A percentile compares a stretch with the other conserved stretches of the same genome.
Evolutionary conservation across 2,113 vertebrate species (phyloP).

Genomic region (Macrotis lagotis): DNA sequence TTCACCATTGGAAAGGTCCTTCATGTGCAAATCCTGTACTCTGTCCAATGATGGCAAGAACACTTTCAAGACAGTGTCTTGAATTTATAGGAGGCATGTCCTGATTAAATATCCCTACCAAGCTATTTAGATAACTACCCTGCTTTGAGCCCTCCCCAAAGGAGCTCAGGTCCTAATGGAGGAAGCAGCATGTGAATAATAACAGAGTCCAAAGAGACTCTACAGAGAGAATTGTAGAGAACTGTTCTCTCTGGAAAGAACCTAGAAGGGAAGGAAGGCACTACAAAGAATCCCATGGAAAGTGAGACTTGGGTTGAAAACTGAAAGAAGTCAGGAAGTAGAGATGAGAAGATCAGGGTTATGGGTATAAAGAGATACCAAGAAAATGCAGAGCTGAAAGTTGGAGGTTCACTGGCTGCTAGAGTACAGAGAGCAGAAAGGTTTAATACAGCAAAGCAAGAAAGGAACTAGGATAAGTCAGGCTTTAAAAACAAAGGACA

Average conservation of each 20-base stretch:
- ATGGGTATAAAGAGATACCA: not conserved
- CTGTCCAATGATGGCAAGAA: too few relatives aligned
- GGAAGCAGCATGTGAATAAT: not conserved
- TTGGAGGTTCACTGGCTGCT: not conserved
- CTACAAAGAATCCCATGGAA: not conserved
- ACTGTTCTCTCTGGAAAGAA: too few relatives aligned
- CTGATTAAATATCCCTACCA: not conserved
- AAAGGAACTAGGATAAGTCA: not conserved
- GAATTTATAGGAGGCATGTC: too few relatives aligned
- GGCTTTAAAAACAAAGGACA: not conserved
- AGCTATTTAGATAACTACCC: not conserved
- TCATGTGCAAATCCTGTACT: too few relatives aligned
- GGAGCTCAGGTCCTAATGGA: not conserved
- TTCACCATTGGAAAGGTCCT: too few relatives aligned
- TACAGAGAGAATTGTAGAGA: too few relatives aligned
- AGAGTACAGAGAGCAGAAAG: not conserved
- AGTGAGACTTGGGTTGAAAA: not conserved
- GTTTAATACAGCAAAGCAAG: not conserved
- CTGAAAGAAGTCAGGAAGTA: not conserved
- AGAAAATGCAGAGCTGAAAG: not conserved
- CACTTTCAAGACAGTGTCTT: too few relatives aligned
- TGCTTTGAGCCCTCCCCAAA: not conserved
- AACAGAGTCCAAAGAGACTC: not conserved
- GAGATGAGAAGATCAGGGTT: not conserved
- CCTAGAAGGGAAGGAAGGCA: not conserved